Percentiles rank a stretch among this genome's conserved stretches.
Evolutionary conservation across 2,113 vertebrate species (phyloP).

Genomic region (Suricata suricatta): DNA sequence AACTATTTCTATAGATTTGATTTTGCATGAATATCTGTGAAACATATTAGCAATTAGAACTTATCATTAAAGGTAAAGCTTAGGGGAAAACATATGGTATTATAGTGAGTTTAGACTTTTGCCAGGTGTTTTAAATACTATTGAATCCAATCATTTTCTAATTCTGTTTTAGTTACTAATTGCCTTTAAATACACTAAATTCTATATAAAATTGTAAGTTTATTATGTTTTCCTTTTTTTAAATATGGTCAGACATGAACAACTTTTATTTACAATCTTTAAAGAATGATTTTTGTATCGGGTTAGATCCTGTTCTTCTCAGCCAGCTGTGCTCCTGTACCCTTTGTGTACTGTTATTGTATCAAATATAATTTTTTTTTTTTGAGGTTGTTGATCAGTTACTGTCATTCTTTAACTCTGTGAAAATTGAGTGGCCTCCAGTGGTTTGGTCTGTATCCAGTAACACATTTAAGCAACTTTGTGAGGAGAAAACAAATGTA

Average conservation of each 20-base stretch:
- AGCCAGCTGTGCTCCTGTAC: not conserved
- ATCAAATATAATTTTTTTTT: not conserved
- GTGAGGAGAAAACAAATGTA: not conserved
- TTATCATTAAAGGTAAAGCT: not conserved
- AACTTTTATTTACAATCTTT: conserved; percentile 1
- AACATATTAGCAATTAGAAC: not conserved
- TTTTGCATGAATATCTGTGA: not conserved
- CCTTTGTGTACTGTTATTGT: not conserved
- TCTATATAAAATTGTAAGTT: not conserved
- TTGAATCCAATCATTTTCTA: not conserved
- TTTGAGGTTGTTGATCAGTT: not conserved
- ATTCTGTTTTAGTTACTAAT: not conserved
- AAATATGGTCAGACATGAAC: not conserved
- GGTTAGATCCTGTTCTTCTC: not conserved
- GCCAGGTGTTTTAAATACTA: not conserved
- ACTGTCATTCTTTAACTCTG: conserved; percentile 57
- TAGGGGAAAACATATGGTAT: not conserved
- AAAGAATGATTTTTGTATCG: not conserved
- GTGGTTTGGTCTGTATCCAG: not conserved
- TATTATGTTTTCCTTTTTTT: not conserved
- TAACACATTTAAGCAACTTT: not conserved
- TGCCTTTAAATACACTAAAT: not conserved
- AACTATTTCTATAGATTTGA: not conserved
- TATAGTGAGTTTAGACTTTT: not conserved
- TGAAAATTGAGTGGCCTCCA: conserved; percentile 25